Base-by-base conservation (phyloP, 1,140 invertebrate species). In the Heliothis subflexa region DNA sequence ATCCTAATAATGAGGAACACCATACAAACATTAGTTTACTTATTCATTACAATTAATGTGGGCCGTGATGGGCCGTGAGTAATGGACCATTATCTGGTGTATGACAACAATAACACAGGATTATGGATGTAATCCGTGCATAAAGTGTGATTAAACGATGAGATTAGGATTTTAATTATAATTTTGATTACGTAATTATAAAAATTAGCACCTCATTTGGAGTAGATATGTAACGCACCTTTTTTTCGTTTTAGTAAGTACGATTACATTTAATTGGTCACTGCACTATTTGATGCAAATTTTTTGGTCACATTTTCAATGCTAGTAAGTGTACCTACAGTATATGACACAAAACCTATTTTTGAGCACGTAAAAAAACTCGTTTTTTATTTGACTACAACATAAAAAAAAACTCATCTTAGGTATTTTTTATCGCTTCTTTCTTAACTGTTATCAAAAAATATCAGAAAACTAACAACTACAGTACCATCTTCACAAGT, bases 31-130 rank as follows among this genome's bases (percentile, higher is more conserved):
- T 62, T 40, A 66, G 16, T 47, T 64, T 21, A 66, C 62, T 66
- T 47, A 66, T 66, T 66, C 40, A 66, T 47, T 40, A 66, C 40
- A 66, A 66, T 66, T 66, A 66, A 45, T 47, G 40, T 66, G 11
- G 16, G 1, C 11, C 40, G 16, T 66, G 40, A 66, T 66, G 11
- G 16, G 1, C 11, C 40, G 16, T 66, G 40, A 66, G 40, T 66
- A 47, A 66, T 66, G 40, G 40, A 11, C 40, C 62, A 66, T 66
- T 45, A 66, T 66, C 16, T 47, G 62, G 62, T 2, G 16, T 64
- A 64, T 66, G 62, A 47, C 62, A 47, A 66, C 62, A n/a, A 66
- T 66, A 66, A 66, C 45, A 66, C 62, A 18, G 40, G 62, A 66
- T 47, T 47, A 66, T 47, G 62, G 47, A n/a, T 13, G 40, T 66